Percentiles rank a stretch among this genome's conserved stretches.
phyloP scores from a whole-genome alignment of 2,888 invertebrate genomes.

The Calameuta idolon region DNA sequence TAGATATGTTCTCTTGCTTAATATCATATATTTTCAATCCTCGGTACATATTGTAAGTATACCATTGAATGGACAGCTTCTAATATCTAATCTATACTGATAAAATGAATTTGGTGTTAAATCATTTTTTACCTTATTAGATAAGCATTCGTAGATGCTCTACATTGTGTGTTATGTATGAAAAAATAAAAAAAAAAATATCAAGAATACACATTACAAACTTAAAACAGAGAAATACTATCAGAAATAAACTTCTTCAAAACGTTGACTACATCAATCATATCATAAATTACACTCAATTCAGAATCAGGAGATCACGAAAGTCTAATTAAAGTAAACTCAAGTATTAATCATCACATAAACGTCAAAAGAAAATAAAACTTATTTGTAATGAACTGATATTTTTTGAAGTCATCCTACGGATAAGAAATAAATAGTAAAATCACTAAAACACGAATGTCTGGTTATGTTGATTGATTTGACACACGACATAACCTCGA shows the following conservation, averaged over 20 bases:
- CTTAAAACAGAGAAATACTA: not conserved
- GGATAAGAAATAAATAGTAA: not conserved
- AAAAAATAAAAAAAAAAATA: not conserved
- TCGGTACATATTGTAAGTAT: not conserved
- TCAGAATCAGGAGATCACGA: not conserved
- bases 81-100: not conserved
- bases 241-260: not conserved
- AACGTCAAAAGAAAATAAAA: not conserved
- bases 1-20: not conserved
- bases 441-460: not conserved
- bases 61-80: not conserved
- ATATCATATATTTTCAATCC: not conserved
- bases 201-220: not conserved
- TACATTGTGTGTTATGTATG: not conserved
- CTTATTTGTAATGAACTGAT: not conserved
- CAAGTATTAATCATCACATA: not conserved
- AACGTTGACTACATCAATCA: not conserved
- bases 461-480: not conserved
- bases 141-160: not conserved
- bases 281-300: not conserved
- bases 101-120: not conserved
- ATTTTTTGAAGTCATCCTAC: not conserved
- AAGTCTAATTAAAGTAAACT: not conserved
- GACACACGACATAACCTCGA: not conserved
- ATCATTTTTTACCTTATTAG: not conserved